Evolutionary conservation across 2,113 vertebrate genomes (phyloP).

Genomic region (Condylura cristata): DNA sequence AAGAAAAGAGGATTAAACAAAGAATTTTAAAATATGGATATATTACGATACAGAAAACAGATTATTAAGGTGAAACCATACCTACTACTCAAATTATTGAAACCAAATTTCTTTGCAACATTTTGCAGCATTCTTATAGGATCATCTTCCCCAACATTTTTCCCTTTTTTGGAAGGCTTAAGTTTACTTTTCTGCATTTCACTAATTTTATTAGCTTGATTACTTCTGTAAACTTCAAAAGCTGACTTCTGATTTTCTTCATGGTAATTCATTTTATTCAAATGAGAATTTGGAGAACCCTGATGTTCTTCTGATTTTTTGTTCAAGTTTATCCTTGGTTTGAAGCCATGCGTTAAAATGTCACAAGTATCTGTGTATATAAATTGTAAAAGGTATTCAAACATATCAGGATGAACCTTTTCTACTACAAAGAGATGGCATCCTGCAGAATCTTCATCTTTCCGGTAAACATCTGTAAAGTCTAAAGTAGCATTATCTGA

Average conservation of each 20-base stretch:
- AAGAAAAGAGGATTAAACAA: background rate
- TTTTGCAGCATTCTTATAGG: constrained; percentile 94
- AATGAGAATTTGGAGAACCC: constrained; percentile 89
- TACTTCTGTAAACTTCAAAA: constrained; percentile 92
- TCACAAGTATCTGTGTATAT: constrained; percentile 97
- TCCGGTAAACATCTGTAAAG: constrained; percentile 85
- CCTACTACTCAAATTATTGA: constrained; percentile 92
- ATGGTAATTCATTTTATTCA: constrained; percentile 89
- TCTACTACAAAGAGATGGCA: constrained; percentile 94
- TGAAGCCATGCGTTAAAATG: constrained; percentile 91
- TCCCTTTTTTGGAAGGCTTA: constrained; percentile 91
- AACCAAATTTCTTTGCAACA: constrained; percentile 93
- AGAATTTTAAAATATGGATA: background rate
- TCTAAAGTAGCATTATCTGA: constrained; percentile 79
- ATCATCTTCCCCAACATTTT: constrained; percentile 86
- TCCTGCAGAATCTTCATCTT: constrained; percentile 92
- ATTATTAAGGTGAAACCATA: constrained; percentile 75
- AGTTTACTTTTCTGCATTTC: constrained; percentile 91
- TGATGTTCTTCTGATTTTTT: constrained; percentile 84
- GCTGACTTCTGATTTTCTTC: constrained; percentile 88
- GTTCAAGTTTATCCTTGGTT: constrained; percentile 84
- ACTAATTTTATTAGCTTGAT: constrained; percentile 83
- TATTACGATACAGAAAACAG: background rate
- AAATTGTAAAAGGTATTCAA: constrained; percentile 93
- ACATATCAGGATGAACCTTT: constrained; percentile 92